Conservation (phyloP, 35 echinoderm and acorn worm genomes). For the Nesometra sesokonis region DNA sequence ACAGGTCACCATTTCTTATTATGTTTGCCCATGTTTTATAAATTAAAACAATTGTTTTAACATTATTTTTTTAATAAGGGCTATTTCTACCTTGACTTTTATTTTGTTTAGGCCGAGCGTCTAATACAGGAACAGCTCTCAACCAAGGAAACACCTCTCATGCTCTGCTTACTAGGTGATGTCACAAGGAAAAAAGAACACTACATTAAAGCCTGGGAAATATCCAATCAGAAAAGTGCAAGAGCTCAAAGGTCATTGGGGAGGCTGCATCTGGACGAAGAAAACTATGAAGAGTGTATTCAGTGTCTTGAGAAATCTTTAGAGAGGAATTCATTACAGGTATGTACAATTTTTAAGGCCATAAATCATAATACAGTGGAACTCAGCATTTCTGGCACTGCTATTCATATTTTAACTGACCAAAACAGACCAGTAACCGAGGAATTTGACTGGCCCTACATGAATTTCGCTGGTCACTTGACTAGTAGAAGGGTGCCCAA, state of each 20-base stretch:
- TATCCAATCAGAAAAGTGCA: constrained; percentile 58
- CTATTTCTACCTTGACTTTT: neutral
- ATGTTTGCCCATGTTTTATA: too few species aligned
- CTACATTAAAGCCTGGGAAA: constrained; percentile 84
- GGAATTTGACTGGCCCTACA: too few species aligned
- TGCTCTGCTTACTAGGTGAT: constrained; percentile 87
- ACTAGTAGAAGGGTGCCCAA: too few species aligned
- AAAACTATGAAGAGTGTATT: constrained; percentile 79
- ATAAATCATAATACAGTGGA: too few species aligned
- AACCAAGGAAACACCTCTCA: constrained; percentile 58
- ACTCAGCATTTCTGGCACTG: too few species aligned
- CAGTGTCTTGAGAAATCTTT: constrained; percentile 83
- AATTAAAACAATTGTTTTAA: too few species aligned
- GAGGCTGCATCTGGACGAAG: constrained; percentile 40
- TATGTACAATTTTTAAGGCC: constrained; percentile 4
- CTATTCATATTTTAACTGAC: too few species aligned
- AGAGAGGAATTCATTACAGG: constrained; percentile 69
- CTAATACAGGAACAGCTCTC: constrained; percentile 62
- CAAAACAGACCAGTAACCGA: too few species aligned
- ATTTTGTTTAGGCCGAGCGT: constrained; percentile 45
- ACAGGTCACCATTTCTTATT: too few species aligned
- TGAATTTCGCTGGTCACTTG: too few species aligned
- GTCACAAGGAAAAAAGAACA: constrained; percentile 64
- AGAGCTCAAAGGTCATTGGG: constrained; percentile 81
- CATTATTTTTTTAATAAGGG: neutral